A percentile compares a stretch with the other conserved stretches of the same genome.
These are phyloP conservation scores for Perca flavescens DNA, from an alignment of 2,113 vertebrate genomes.

Conservation along the genomic window DNA sequence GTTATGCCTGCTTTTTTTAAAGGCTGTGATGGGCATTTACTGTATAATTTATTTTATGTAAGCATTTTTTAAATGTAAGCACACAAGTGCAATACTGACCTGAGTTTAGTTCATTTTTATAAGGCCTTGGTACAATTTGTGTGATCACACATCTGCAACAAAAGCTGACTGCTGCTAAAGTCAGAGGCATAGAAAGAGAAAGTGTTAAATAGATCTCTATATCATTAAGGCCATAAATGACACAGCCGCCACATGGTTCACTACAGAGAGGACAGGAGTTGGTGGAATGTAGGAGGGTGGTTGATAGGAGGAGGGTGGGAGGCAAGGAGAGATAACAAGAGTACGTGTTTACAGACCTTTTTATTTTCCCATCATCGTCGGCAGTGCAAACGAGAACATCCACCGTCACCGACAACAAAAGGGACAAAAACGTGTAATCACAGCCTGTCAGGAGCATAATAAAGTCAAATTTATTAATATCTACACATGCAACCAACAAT, in stretches of 20 bases:
- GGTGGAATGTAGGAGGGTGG: conserved; percentile 4
- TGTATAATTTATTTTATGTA: neutral
- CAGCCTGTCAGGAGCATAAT: conserved; percentile 64
- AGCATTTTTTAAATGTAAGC: neutral
- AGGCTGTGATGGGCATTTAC: neutral
- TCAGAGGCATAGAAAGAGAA: conserved; percentile 27
- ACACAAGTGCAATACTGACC: neutral
- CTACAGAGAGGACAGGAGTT: neutral
- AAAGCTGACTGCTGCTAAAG: conserved; percentile 48
- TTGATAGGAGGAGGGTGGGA: neutral
- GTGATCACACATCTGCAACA: conserved; percentile 3
- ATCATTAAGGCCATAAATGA: conserved; percentile 60
- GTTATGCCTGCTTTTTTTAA: neutral
- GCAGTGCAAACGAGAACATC: conserved; percentile 49
- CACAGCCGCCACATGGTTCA: conserved; percentile 31
- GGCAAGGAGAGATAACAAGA: conserved; percentile 40
- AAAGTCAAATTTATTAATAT: conserved; percentile 69
- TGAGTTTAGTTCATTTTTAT: neutral
- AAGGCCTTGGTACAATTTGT: conserved; percentile 8
- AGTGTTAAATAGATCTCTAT: conserved; percentile 50
- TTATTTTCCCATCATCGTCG: conserved; percentile 56
- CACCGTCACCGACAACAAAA: conserved; percentile 55
- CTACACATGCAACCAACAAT: conserved; percentile 33
- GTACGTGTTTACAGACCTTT: too few relatives aligned
- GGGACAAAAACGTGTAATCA: conserved; percentile 60